Evolutionary conservation across 2,113 vertebrate species (phyloP).

Genomic region (Ellobius talpinus): DNA sequence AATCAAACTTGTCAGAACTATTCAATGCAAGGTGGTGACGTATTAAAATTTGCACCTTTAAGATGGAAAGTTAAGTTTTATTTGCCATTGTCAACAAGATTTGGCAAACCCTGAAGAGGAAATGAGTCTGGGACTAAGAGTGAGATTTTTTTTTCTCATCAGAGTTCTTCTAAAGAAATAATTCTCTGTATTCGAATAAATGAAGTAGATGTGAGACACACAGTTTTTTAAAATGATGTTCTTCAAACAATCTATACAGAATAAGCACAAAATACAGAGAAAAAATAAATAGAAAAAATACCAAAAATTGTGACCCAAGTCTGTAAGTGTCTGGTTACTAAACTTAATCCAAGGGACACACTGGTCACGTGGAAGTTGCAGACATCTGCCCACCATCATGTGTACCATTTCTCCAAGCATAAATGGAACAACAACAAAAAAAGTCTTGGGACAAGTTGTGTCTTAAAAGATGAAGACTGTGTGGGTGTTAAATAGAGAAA

Average conservation of each 20-base stretch:
- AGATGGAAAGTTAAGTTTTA: not conserved
- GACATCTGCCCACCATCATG: not conserved
- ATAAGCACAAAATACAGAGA: not conserved
- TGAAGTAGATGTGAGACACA: not conserved
- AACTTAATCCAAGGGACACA: not conserved
- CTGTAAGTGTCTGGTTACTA: not conserved
- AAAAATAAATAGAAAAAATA: not conserved
- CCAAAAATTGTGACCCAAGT: not conserved
- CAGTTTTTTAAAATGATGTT: not conserved
- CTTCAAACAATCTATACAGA: not conserved
- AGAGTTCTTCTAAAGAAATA: not conserved
- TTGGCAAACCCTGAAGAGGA: not conserved
- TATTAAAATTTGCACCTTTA: conserved; percentile 36
- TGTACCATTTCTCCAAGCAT: conserved; percentile 24
- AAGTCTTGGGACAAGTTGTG: not conserved
- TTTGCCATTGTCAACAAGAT: not conserved
- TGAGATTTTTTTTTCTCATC: conserved; percentile 11
- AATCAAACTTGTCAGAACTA: not conserved
- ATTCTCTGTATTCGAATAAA: conserved; percentile 31
- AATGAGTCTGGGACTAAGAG: conserved; percentile 9
- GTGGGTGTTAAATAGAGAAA: conserved; percentile 56
- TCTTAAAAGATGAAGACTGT: conserved; percentile 39
- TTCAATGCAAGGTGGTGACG: not conserved
- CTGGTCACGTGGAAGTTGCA: not conserved
- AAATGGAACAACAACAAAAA: conserved; percentile 1